Percentiles rank a stretch among this genome's conserved stretches.
Conservation (phyloP, 2,113 vertebrate species). For the Athene noctua region DNA sequence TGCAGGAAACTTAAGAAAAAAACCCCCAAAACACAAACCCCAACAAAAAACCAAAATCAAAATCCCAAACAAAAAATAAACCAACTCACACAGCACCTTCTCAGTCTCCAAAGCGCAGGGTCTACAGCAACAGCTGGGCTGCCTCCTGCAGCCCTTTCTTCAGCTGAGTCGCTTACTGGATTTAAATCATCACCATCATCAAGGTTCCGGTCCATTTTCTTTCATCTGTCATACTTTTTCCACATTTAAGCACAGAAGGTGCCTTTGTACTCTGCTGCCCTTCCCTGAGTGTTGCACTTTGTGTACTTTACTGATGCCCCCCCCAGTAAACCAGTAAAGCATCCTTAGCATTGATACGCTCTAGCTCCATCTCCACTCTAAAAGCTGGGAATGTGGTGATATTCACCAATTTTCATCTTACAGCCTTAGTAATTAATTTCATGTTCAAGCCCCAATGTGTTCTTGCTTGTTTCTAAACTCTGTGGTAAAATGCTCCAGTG, state of each 20-base stretch:
- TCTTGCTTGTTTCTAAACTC: background rate
- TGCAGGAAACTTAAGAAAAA: background rate
- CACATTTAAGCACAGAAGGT: background rate
- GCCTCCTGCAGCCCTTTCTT: background rate
- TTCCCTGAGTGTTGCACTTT: background rate
- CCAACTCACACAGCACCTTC: background rate
- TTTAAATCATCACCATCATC: background rate
- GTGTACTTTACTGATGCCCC: background rate
- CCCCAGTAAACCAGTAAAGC: background rate
- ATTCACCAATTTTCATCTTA: background rate
- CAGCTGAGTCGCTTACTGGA: background rate
- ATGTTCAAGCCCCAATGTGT: background rate
- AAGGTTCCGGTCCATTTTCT: background rate
- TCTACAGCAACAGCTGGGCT: background rate
- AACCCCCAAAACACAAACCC: background rate
- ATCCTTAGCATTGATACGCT: background rate
- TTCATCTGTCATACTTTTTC: background rate
- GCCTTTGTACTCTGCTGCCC: background rate
- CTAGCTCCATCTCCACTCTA: background rate
- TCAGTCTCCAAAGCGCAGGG: background rate
- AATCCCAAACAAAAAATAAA: background rate
- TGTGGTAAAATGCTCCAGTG: background rate
- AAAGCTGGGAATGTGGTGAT: background rate
- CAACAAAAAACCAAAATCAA: background rate
- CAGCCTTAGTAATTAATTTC: background rate